Evolutionary conservation across 1,140 invertebrate species (phyloP), one percentile per base, ranked within the genome.

Genomic region (Arion vulgaris): DNA sequence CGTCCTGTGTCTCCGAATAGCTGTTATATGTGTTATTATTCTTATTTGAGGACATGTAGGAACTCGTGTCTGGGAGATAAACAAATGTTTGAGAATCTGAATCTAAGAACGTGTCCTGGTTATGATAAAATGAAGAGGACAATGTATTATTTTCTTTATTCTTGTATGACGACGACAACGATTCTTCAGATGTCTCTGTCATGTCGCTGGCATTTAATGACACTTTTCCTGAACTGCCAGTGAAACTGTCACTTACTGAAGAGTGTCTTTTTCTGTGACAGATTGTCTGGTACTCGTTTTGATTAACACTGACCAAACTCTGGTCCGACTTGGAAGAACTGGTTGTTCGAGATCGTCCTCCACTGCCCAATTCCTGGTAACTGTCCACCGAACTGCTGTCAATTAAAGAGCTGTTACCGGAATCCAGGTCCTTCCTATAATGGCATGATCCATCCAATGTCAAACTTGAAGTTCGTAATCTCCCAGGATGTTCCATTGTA

Each of bases 331-430:
- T 78, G 19, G 76, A 41, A 19, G 36, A 57, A 39, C 76, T 78
- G 11, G 45, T 62, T 23, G 76, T 45, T 1, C 34, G 28, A 9
- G 76, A 78, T 15, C 76, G 51, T 39, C 57, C 26, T 41, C 71
- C 36, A 13, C 53, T 45, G 57, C 76, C 26, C 17, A 62, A 39
- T 0, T 68, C 62, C 17, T 57, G 53, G 28, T 38, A 78, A 45
- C 76, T 68, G 76, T 68, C 51, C 15, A 57, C n/a, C 0, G 53
- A 66, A 26, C 76, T 66, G 57, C 76, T 68, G 76, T 78, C 76
- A n/a, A 78, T 62, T 32, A 62, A 45, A 19, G 76, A 78, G 36
- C 76, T 78, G 57, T 78, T 78, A 41, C 76, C 76, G 15, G 76
- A 78, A 49, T 78, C 76, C 2, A 66, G 4, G 39, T 45, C 76